Percentiles rank a stretch among this genome's conserved stretches.
Evolutionary conservation across 2,113 vertebrate species (phyloP).

Genomic region (Mus musculus): DNA sequence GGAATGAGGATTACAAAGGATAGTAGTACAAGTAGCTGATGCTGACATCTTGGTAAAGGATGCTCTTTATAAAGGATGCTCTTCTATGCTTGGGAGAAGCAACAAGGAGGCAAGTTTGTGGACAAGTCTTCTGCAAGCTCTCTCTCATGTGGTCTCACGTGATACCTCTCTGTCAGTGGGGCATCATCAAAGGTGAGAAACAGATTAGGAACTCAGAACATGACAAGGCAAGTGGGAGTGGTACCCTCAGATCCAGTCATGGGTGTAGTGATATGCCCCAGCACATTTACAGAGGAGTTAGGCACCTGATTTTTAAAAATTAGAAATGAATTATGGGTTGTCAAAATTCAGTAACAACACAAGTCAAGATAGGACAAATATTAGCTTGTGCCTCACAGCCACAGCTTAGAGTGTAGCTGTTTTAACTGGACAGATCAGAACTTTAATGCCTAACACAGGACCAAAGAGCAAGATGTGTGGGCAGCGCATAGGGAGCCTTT

Average conservation of each 20-base stretch:
- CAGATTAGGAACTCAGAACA: background rate
- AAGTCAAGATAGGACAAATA: background rate
- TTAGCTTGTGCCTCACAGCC: background rate
- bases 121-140: background rate
- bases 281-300: background rate
- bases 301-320: background rate
- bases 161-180: background rate
- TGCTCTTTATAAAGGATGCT: background rate
- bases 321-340: conserved; percentile 21
- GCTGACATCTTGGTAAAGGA: background rate
- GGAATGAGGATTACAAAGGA: conserved; percentile 3
- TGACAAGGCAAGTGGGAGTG: background rate
- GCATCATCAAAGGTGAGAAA: background rate
- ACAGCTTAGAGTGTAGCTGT: background rate
- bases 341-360: background rate
- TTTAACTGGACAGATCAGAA: background rate
- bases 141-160: background rate
- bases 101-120: background rate
- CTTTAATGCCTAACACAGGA: background rate
- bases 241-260: background rate
- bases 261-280: background rate
- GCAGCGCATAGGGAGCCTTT: background rate
- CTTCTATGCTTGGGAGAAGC: background rate
- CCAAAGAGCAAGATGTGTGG: background rate
- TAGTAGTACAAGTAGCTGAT: background rate